Conservation (phyloP, 2,113 vertebrate genomes). For the Paracanthobrama guichenoti region DNA sequence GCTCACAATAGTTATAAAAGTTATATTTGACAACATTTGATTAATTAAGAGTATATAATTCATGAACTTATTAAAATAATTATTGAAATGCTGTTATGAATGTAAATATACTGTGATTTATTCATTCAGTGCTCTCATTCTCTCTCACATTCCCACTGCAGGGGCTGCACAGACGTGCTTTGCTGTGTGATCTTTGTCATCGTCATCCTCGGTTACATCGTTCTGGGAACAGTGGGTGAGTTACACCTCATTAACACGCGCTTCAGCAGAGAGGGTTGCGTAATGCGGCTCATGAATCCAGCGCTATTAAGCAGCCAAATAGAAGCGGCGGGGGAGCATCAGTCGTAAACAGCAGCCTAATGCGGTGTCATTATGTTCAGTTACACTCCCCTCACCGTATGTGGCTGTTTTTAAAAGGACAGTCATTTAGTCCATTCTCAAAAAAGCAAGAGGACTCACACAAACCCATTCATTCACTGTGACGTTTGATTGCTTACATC, state of each 20-base stretch:
- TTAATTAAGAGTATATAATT: not conserved
- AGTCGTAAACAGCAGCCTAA: constrained; percentile 15
- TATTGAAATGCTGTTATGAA: not conserved
- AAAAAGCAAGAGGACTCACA: constrained; percentile 8
- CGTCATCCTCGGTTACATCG: constrained; percentile 90
- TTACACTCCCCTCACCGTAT: constrained; percentile 10
- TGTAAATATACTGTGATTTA: not conserved
- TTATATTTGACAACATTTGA: not conserved
- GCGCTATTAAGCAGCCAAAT: constrained; percentile 12
- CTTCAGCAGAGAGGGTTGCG: constrained; percentile 55
- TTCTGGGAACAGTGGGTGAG: constrained; percentile 93
- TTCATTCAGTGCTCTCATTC: constrained; percentile 51
- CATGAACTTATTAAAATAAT: not conserved
- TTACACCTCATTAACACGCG: constrained; percentile 60
- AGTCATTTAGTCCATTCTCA: constrained; percentile 24
- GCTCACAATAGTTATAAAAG: not conserved
- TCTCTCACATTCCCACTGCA: constrained; percentile 63
- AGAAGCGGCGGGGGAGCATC: not conserved
- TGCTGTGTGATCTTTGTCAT: constrained; percentile 91
- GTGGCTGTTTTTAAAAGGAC: constrained; percentile 20
- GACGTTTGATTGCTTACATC: constrained; percentile 17
- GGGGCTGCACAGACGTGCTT: constrained; percentile 88
- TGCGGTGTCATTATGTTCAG: constrained; percentile 19
- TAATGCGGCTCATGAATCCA: constrained; percentile 39
- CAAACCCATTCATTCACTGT: not conserved